These are phyloP conservation scores for Meriones psammophilus DNA, from an alignment of 2,797 vertebrate genomes.

Conservation along the genomic window DNA sequence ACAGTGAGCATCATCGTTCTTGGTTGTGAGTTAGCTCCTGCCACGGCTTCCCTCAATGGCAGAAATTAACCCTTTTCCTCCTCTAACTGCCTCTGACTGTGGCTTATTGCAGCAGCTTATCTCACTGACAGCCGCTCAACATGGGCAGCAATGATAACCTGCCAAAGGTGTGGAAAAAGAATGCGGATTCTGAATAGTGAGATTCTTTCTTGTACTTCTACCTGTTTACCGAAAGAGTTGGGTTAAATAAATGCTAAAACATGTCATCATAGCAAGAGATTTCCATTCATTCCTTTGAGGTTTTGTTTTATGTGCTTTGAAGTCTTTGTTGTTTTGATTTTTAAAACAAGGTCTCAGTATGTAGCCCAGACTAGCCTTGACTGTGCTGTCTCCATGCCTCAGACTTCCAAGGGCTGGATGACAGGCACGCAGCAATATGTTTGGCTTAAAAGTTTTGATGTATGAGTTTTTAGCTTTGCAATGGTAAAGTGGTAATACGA, in stretches of 20 bases:
- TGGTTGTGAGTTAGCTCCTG: not conserved
- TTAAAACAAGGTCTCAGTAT: not conserved
- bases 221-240: not conserved
- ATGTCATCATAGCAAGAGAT: not conserved
- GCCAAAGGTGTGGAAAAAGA: rapidly evolving
- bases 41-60: not conserved
- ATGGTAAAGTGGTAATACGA: too few relatives aligned
- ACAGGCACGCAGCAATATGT: not conserved
- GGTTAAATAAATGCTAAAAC: not conserved
- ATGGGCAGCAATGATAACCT: rapidly evolving
- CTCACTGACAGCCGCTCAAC: too few relatives aligned
- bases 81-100: not conserved
- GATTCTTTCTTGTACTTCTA: not conserved
- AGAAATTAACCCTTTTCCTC: not conserved
- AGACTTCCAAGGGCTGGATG: not conserved
- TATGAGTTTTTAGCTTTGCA: not conserved
- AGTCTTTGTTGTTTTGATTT: not conserved
- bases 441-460: not conserved
- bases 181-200: not conserved
- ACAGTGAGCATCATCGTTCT: not conserved
- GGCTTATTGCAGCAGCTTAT: not conserved
- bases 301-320: not conserved
- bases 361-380: not conserved
- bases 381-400: not conserved
- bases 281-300: not conserved